These are phyloP conservation scores for Listronotus bonariensis DNA, from an alignment of 1,140 invertebrate species.

Conservation along the genomic window DNA sequence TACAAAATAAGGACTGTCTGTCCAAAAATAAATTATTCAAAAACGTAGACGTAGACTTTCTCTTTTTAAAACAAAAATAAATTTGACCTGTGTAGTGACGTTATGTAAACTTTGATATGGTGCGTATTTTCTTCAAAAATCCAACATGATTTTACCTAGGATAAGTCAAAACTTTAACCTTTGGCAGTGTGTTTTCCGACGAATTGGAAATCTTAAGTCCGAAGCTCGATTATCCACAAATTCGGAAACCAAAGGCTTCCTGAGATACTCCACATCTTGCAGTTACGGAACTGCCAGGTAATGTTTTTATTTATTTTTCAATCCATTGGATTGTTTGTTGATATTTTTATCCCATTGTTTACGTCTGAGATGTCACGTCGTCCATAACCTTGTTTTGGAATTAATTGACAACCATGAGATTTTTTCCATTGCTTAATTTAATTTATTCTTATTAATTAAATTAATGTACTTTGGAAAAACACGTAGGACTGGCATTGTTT, in stretches of 20 bases:
- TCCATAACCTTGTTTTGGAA: slow-evolving; percentile 28
- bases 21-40: not conserved
- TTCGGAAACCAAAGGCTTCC: not conserved
- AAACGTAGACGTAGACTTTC: slow-evolving; percentile 3
- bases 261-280: too few relatives aligned
- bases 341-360: slow-evolving; percentile 19
- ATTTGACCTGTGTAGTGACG: not conserved
- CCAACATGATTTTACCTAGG: slow-evolving; percentile 16
- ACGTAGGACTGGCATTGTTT: too few relatives aligned
- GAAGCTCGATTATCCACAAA: not conserved
- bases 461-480: too few relatives aligned
- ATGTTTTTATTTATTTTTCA: too few relatives aligned
- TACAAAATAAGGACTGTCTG: too few relatives aligned
- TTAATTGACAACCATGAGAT: too few relatives aligned
- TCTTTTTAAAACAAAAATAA: not conserved
- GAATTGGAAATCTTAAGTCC: slow-evolving; percentile 9
- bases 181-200: slow-evolving; percentile 6
- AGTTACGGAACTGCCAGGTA: too few relatives aligned
- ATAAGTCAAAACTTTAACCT: slow-evolving; percentile 11
- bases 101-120: slow-evolving; percentile 20
- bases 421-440: too few relatives aligned
- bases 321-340: too few relatives aligned
- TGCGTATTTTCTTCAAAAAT: not conserved
- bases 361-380: slow-evolving; percentile 33
- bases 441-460: too few relatives aligned